Conservation (phyloP, 2,797 vertebrate species). For the Pseudocheirus occidentalis region DNA sequence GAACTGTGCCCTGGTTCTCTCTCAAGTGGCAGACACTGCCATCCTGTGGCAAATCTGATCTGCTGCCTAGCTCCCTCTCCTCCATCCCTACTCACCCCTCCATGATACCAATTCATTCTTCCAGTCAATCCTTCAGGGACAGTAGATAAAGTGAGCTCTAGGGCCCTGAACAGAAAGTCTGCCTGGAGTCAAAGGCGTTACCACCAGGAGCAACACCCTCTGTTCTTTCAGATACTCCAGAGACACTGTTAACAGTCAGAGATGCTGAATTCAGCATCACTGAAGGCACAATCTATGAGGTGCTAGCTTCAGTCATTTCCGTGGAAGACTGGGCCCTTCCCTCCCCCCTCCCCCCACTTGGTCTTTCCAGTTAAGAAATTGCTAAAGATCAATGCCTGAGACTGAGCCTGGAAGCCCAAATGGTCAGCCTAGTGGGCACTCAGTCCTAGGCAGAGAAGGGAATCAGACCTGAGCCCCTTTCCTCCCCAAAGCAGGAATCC, state of each 20-base stretch:
- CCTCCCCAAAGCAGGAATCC: neutral
- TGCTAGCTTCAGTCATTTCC: neutral
- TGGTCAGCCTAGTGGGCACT: neutral
- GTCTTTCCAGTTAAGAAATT: neutral
- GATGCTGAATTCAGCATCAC: neutral
- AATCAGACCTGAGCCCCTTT: too few species aligned
- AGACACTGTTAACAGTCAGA: neutral
- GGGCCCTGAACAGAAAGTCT: neutral
- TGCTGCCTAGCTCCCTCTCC: neutral
- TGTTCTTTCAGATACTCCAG: neutral
- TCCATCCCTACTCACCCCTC: neutral
- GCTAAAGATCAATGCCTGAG: neutral
- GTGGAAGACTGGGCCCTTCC: neutral
- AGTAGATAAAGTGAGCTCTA: neutral
- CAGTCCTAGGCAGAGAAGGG: neutral
- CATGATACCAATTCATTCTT: neutral
- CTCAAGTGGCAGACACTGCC: neutral
- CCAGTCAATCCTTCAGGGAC: neutral
- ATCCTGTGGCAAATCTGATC: neutral
- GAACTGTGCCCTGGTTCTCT: neutral
- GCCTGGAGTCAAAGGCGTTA: neutral
- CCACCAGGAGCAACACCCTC: neutral
- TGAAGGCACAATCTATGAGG: neutral
- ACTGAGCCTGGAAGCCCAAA: neutral
- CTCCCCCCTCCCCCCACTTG: neutral